Evolutionary conservation across 2,797 vertebrate species (phyloP), one percentile per base, ranked within the genome.

Genomic region (Mus spretus): DNA sequence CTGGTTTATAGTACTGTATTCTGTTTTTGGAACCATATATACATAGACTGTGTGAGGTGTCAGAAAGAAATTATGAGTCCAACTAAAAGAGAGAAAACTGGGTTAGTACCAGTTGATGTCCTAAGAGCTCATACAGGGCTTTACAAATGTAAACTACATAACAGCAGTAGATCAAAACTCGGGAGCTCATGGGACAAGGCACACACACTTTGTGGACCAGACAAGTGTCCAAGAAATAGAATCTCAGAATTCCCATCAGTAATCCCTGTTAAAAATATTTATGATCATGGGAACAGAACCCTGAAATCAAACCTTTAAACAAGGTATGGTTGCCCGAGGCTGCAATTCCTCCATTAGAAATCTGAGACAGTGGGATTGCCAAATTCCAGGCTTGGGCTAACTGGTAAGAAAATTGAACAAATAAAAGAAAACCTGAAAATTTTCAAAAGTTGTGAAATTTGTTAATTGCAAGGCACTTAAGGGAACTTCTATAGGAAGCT

Each of bases 381-480:
- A 40, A 72, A 11, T 80, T 20, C 47, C 24, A 50, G 37, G 12
- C 11, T 37, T 34, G 17, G 26, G 19, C 11, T 81, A 91, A 15
- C 63, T 90, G 37, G 37, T 31, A 28, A 81, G 2, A 40, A 40
- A 79, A 70, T 19, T 53, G 59, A 74, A 55, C 2, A 70, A 81
- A 40, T 7, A 82, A 47, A 37, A 24, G 5, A 47, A 72, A 37
- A 87, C 2, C 44, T 50, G 92, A 78, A 28, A 34, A 3, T 59
- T 91, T 94, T 91, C 61, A 80, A 34, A 88, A 93, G 53, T 19
- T 94, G 26, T 55, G 14, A 55, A 75, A 50, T 87, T 24, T 53
- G 28, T 95, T 28, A 1, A 81, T 12, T 84, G 96, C 24, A 92
- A 77, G 31, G n/a, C 77, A 77, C 61, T 84, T 47, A 83, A 55